A percentile compares a stretch with the other conserved stretches of the same genome.
Conservation (phyloP, 2,797 vertebrate species). For the Gymnodraco acuticeps region DNA sequence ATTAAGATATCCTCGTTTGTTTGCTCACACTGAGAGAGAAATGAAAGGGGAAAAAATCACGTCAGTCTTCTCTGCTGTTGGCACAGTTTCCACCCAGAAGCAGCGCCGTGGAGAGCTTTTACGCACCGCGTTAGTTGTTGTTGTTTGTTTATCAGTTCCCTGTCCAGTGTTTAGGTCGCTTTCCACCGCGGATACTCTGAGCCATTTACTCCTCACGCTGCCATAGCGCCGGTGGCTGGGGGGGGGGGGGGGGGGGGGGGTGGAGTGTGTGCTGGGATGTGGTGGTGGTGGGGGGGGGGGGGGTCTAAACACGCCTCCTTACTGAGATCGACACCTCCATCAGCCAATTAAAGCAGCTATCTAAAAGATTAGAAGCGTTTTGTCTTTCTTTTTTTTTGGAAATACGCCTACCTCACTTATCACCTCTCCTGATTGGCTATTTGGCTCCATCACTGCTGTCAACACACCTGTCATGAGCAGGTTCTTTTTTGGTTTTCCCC, state of each 20-base stretch:
- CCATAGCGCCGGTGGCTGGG: constrained; percentile 60
- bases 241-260: neutral
- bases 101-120: constrained; percentile 58
- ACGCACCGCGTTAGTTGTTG: constrained; percentile 49
- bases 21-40: constrained; percentile 15
- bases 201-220: constrained; percentile 73
- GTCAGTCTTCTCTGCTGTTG: constrained; percentile 44
- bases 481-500: neutral
- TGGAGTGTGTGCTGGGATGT: neutral
- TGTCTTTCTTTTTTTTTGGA: constrained; percentile 18
- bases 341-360: constrained; percentile 50
- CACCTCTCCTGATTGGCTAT: constrained; percentile 61
- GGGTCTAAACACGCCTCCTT: constrained; percentile 51
- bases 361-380: constrained; percentile 29
- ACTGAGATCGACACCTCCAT: constrained; percentile 50
- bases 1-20: constrained; percentile 71
- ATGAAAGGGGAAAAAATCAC: neutral
- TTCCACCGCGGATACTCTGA: constrained; percentile 69
- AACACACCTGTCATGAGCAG: constrained; percentile 55
- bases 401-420: constrained; percentile 53
- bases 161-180: constrained; percentile 70
- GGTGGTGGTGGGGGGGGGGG: neutral
- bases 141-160: constrained; percentile 64
- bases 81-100: constrained; percentile 33
- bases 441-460: constrained; percentile 33